A percentile compares a stretch with the other conserved stretches of the same genome.
phyloP scores from a whole-genome alignment of 2,888 invertebrate genomes.

The Marronus borbonicus region DNA sequence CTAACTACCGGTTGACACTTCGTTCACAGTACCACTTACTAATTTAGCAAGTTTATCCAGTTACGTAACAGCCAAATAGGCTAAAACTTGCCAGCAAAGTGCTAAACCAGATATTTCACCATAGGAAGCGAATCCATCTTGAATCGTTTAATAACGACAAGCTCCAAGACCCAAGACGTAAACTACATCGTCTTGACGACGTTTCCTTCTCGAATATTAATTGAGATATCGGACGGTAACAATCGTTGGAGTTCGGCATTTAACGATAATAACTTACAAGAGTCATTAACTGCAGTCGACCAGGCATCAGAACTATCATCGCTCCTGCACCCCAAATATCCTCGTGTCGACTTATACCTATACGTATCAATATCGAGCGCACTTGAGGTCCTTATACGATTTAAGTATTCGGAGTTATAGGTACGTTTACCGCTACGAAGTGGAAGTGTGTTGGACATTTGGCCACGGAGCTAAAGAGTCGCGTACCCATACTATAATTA shows the following conservation, averaged over 20 bases:
- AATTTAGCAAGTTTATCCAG: too few species aligned
- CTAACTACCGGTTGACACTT: too few species aligned
- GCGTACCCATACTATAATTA: too few species aligned
- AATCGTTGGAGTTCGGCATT: not conserved
- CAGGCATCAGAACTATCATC: not conserved
- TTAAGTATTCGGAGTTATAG: constrained; percentile 15
- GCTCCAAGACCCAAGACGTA: not conserved
- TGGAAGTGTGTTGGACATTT: not conserved
- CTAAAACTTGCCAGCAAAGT: too few species aligned
- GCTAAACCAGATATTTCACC: too few species aligned
- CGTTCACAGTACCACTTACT: too few species aligned
- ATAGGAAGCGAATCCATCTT: too few species aligned
- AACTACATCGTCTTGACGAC: not conserved
- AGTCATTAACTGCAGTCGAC: constrained; percentile 1
- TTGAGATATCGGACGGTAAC: constrained; percentile 4
- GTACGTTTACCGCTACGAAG: not conserved
- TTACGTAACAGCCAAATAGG: too few species aligned
- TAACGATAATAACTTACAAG: not conserved
- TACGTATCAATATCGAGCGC: not conserved
- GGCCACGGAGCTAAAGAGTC: too few species aligned
- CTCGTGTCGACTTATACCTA: not conserved
- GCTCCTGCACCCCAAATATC: not conserved
- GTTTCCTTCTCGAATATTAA: not conserved
- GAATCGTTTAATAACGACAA: too few species aligned
- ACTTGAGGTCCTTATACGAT: not conserved